These are phyloP conservation scores for Sciurus niger DNA, from an alignment of 2,113 vertebrate species.

Conservation along the genomic window DNA sequence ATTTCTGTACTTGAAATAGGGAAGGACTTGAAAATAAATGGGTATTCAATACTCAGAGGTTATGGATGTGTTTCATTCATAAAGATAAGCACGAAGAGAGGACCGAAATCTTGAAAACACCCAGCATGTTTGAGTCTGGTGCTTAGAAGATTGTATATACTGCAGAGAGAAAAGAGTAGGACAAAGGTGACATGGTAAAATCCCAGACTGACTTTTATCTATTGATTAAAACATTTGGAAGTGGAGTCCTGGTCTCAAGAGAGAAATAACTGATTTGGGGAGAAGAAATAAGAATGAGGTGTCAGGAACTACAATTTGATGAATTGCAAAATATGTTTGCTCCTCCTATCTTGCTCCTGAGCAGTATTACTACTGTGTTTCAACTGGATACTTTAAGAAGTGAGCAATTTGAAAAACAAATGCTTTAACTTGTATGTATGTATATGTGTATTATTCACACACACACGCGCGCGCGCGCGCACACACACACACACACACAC, in stretches of 20 bases:
- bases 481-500: neutral
- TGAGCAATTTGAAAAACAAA: slow-evolving; percentile 43
- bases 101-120: neutral
- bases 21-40: neutral
- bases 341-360: neutral
- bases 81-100: neutral
- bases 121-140: neutral
- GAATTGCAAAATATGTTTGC: slow-evolving; percentile 1
- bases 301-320: neutral
- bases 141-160: neutral
- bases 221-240: neutral
- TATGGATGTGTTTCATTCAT: neutral
- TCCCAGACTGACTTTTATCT: neutral
- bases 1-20: neutral
- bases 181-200: neutral
- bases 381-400: slow-evolving; percentile 31
- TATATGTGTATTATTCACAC: neutral
- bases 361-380: neutral
- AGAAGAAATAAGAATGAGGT: neutral
- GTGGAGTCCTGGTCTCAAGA: neutral
- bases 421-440: neutral
- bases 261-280: neutral
- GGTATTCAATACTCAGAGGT: neutral
- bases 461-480: neutral
- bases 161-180: neutral